Evolutionary conservation across 1,140 invertebrate genomes (phyloP).

Genomic region (Orius insidiosus): DNA sequence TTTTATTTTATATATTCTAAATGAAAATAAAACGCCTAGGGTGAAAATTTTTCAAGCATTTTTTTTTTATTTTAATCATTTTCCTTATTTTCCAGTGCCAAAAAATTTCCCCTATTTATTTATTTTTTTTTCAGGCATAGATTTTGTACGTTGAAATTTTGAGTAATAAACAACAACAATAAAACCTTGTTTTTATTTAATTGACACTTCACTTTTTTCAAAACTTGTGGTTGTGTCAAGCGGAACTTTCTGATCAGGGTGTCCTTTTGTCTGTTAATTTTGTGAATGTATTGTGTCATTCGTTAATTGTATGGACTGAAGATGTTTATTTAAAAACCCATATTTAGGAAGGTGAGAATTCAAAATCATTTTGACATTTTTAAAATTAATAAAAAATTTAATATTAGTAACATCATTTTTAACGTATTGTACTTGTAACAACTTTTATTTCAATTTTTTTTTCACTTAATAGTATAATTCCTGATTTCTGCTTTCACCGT

Average conservation of each 20-base stretch:
- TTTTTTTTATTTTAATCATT: slow-evolving; percentile 9
- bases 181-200: slow-evolving; percentile 6
- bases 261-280: slow-evolving; percentile 3
- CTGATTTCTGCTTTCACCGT: slow-evolving; percentile 8
- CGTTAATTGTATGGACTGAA: too few relatives aligned
- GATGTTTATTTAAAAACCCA: background rate
- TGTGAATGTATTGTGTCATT: slow-evolving; percentile 6
- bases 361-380: slow-evolving; percentile 6
- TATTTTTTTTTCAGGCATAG: slow-evolving; percentile 1
- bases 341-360: slow-evolving; percentile 9
- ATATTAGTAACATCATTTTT: slow-evolving; percentile 12
- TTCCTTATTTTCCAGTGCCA: slow-evolving; percentile 4
- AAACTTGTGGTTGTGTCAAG: slow-evolving; percentile 5
- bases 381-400: slow-evolving; percentile 1
- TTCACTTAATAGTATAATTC: slow-evolving; percentile 9
- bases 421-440: slow-evolving; percentile 11
- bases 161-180: background rate
- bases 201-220: too few relatives aligned
- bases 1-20: too few relatives aligned
- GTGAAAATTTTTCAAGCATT: background rate
- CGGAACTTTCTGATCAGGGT: slow-evolving; percentile 9
- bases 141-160: slow-evolving; percentile 11
- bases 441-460: slow-evolving; percentile 9
- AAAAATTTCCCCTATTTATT: background rate
- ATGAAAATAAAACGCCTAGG: too few relatives aligned